Base-by-base conservation (phyloP, 2,797 vertebrate species). In the Lagodon rhomboides region DNA sequence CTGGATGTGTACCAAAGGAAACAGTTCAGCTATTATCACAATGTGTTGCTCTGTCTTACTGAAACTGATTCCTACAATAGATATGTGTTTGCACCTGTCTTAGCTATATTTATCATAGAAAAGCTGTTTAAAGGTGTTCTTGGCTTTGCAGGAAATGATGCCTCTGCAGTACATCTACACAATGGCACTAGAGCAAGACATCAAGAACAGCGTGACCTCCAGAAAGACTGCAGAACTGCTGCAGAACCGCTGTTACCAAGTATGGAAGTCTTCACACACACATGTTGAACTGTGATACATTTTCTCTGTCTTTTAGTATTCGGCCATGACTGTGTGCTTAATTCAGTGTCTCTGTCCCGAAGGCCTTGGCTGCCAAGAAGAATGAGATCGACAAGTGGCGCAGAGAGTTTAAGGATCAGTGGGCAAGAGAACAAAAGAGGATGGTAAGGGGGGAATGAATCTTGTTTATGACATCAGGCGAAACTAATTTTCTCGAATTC, bases 341-440 rank as follows among this genome's bases (percentile, higher is more conserved):
- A 87, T 82, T 16, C n/a, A 2, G 1, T 65, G 1, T 89, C 43
- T 85, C 25, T 87, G 3, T 82, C 71, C 65, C 22, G 64, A 88
- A 99, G 98, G 97, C 96, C 50, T 94, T 99, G 73, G 93, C 92
- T 11, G 94, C 96, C 79, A 98, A 98, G 85, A 95, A 90, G 77
- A 98, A 97, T 7, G 98, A 99, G 80, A 96, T 98, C 17, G 98
- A 99, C 72, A 98, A 97, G 73, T 98, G 97, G 96, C 93, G 98
- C 70, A 95, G 97, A 72, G 98, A 99, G 84, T 98, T 99, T 92
- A 98, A 98, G 86, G 98, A 99, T 38, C 97, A 98, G 73, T 99
- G 98, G 98, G 79, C 91, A 5, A 96, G 85, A 83, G 95, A 97
- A 61, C 97, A 97, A 85, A 97, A 95, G 80, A 95, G 88, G 82